phyloP scores from a whole-genome alignment of 2,797 vertebrate species.

The Darevskia mixta region DNA sequence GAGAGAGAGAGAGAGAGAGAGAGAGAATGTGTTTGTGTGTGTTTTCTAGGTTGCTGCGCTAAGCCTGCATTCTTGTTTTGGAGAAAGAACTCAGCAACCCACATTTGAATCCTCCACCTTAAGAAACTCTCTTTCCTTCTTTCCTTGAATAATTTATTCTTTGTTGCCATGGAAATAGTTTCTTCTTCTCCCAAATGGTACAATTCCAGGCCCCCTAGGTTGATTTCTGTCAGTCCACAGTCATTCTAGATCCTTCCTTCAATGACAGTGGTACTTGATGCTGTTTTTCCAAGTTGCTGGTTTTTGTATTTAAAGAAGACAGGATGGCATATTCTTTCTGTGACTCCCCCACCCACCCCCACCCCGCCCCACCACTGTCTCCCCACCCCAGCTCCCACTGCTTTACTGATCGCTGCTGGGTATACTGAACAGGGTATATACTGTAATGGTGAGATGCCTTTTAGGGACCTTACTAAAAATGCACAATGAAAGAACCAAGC shows the following conservation, averaged over 20 bases:
- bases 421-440: too few relatives aligned
- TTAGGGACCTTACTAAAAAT: neutral
- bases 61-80: conserved; percentile 25
- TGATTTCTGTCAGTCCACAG: conserved; percentile 48
- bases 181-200: conserved; percentile 54
- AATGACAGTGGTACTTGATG: conserved; percentile 11
- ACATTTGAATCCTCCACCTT: conserved; percentile 55
- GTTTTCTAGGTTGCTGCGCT: neutral
- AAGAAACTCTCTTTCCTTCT: conserved; percentile 26
- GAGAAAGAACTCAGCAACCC: conserved; percentile 33
- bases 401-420: neutral
- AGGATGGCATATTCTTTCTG: conserved; percentile 18
- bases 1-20: too few relatives aligned
- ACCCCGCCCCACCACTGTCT: too few relatives aligned
- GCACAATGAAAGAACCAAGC: neutral
- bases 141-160: conserved; percentile 58
- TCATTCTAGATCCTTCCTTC: conserved; percentile 38
- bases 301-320: neutral
- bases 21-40: neutral
- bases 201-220: conserved; percentile 44
- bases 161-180: conserved; percentile 72
- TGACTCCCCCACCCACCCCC: neutral
- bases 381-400: too few relatives aligned
- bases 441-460: neutral
- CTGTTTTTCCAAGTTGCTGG: conserved; percentile 1